Conservation (phyloP, 2,797 vertebrate species). For the Macrochelys suwanniensis region DNA sequence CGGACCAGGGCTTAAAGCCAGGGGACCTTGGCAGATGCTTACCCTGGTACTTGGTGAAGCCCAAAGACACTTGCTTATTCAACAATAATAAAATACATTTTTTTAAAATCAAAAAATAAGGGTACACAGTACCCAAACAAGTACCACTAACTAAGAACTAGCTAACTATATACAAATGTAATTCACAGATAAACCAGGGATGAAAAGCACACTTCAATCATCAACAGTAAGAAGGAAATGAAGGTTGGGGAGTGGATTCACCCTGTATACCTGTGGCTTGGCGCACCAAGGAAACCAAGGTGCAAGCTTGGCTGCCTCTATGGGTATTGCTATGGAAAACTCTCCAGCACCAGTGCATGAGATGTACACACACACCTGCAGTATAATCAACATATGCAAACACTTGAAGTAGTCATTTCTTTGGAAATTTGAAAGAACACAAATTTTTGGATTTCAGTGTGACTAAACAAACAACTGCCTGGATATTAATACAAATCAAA, state of each 20-base stretch:
- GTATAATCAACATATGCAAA: neutral
- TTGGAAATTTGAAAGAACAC: neutral
- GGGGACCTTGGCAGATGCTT: neutral
- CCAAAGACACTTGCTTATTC: neutral
- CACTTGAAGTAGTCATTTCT: neutral
- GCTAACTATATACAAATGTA: neutral
- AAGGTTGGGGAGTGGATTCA: neutral
- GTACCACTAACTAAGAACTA: neutral
- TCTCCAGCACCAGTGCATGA: neutral
- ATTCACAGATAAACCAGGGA: neutral
- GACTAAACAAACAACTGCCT: constrained; percentile 65
- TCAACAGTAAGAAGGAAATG: neutral
- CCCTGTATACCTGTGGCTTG: neutral
- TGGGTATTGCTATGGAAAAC: neutral
- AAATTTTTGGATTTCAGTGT: constrained; percentile 36
- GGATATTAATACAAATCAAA: constrained; percentile 15
- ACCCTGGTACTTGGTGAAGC: neutral
- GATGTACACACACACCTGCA: neutral
- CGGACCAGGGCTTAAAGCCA: neutral
- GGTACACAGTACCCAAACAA: neutral
- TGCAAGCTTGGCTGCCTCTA: neutral
- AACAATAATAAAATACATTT: neutral
- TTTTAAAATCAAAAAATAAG: neutral
- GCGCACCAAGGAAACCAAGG: too few relatives aligned
- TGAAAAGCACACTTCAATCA: neutral